Evolutionary conservation across 2,797 vertebrate genomes (phyloP).

Genomic region (Parauchenoglanis ngamensis): DNA sequence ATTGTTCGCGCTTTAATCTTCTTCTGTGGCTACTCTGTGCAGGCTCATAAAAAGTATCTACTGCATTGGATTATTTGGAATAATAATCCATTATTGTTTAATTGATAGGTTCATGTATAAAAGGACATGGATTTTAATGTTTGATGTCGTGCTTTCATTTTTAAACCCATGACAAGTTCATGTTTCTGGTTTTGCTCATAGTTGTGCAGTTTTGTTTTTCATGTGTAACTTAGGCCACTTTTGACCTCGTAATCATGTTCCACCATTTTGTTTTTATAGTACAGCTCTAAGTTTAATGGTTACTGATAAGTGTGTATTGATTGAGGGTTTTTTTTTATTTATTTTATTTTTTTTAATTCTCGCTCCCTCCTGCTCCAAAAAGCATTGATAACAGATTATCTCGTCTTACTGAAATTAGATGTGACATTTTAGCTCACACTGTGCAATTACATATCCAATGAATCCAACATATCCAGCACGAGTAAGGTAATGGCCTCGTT

Average conservation of each 20-base stretch:
- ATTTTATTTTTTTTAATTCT: constrained; percentile 37
- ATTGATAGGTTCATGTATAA: no score
- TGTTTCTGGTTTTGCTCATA: no score
- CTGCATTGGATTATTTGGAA: background rate
- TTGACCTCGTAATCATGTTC: background rate
- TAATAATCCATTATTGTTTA: no score
- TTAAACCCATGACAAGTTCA: no score
- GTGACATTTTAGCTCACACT: constrained; percentile 52
- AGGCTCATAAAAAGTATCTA: background rate
- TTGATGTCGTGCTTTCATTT: no score
- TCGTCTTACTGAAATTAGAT: constrained; percentile 52
- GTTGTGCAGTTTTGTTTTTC: no score
- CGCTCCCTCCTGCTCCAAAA: constrained; percentile 36
- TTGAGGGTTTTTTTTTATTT: constrained; percentile 5
- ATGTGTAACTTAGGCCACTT: no score
- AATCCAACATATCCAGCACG: constrained; percentile 43
- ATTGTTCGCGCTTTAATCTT: background rate
- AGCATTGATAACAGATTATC: constrained; percentile 52
- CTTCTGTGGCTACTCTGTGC: background rate
- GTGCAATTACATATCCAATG: constrained; percentile 55
- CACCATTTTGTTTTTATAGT: background rate
- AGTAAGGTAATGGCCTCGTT: constrained; percentile 50
- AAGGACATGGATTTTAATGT: no score
- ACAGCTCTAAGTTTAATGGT: background rate
- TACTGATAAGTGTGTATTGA: constrained; percentile 34